Evolutionary conservation across 1,140 invertebrate species (phyloP), one percentile per base, ranked within the genome.

Genomic region (Aricia agestis): DNA sequence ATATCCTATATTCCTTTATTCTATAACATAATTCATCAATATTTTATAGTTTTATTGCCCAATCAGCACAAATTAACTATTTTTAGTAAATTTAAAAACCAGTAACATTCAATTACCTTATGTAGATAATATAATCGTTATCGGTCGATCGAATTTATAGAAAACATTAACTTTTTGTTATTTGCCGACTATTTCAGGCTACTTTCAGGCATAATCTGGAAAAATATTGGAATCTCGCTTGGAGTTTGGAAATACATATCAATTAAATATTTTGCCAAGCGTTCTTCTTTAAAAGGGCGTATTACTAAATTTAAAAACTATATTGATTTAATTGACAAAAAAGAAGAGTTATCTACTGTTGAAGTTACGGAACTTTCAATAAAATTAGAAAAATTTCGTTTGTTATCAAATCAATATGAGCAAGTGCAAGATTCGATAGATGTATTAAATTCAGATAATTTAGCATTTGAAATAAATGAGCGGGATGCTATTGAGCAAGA

Each of bases 241-340:
- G 25, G 25, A 25, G 3, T 1, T 25, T 3, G 25, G 25, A 25
- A 25, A 25, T 25, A n/a, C n/a, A n/a, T n/a, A n/a, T n/a, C n/a
- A 25, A 25, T 25, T 25, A 25, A 25, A 25, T 25, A 25, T 25
- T 25, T 71, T 18, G 74, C 67, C 11, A 76, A 45, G 57, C 57
- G 76, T 31, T 67, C 18, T n/a, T 79, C 78, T 15, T 65, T 63
- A 31, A 77, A 78, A 65, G 78, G 78, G 52, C 76, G 78, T 59
- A 73, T 81, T 41, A 79, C 77, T 63, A 76, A 81, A 71, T 81
- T 81, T 74, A 76, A 73, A 73, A 75, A 76, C 61, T 79, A 79
- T 68, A 41, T 77, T 58, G 74, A 63, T 67, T 72, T 0, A 69
- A 73, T 78, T 67, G 18, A 66, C 10, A 57, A 18, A 45, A 32